Evolutionary conservation across 2,797 vertebrate species (phyloP).

Genomic region (Serranus cabrilla): DNA sequence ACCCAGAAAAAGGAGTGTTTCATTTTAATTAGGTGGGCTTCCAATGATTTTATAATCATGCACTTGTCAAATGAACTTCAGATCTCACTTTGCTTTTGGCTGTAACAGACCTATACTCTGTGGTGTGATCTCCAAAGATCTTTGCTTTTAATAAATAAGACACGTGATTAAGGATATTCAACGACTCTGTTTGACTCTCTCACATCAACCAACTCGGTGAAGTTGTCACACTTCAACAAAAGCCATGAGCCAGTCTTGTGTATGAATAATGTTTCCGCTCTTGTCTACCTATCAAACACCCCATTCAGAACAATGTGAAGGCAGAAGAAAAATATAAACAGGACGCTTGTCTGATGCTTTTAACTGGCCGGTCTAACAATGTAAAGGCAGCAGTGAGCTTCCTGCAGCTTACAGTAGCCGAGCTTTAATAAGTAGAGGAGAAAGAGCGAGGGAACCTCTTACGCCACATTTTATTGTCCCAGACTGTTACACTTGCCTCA

Average conservation of each 20-base stretch:
- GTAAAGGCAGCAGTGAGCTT: conserved; percentile 38
- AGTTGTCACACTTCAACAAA: too few relatives aligned
- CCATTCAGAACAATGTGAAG: conserved; percentile 64
- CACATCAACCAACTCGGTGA: too few relatives aligned
- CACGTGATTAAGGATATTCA: too few relatives aligned
- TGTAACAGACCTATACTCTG: too few relatives aligned
- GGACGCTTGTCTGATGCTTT: conserved; percentile 44
- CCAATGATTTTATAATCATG: too few relatives aligned
- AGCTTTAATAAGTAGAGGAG: background rate
- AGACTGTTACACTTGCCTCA: background rate
- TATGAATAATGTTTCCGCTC: conserved; percentile 42
- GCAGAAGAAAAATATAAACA: conserved; percentile 52
- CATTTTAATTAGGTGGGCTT: too few relatives aligned
- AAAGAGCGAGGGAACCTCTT: conserved; percentile 2
- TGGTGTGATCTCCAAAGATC: too few relatives aligned
- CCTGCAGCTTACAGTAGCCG: conserved; percentile 36
- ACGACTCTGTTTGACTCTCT: too few relatives aligned
- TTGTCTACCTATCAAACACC: conserved; percentile 1
- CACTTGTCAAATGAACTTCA: too few relatives aligned
- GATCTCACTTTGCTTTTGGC: too few relatives aligned
- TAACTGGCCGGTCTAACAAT: conserved; percentile 32
- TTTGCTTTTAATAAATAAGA: too few relatives aligned
- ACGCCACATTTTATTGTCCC: background rate
- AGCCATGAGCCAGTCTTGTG: conserved; percentile 16
- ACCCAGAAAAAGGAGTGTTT: too few relatives aligned